Percentiles rank a stretch among this genome's conserved stretches.
These are phyloP conservation scores for Malachius bipustulatus DNA, from an alignment of 2,888 invertebrate genomes.

Conservation along the genomic window DNA sequence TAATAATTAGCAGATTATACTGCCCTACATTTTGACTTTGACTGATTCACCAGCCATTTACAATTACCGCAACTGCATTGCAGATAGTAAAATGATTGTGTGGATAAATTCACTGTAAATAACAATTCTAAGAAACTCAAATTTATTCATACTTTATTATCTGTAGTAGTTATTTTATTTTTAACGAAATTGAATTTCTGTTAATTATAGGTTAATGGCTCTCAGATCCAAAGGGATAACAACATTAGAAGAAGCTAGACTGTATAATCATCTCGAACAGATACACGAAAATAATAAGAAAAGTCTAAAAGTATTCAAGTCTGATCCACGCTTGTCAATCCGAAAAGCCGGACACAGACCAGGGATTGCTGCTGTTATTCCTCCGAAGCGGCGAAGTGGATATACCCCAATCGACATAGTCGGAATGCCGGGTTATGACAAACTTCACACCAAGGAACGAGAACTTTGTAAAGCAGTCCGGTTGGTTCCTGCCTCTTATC, in stretches of 20 bases:
- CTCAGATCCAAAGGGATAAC: slow-evolving; percentile 60
- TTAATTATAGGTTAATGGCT: slow-evolving; percentile 47
- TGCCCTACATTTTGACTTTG: too few species aligned
- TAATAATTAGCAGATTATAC: too few species aligned
- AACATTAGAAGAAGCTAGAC: slow-evolving; percentile 46
- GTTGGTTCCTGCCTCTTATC: slow-evolving; percentile 63
- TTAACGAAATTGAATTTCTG: too few species aligned
- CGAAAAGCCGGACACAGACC: slow-evolving; percentile 16
- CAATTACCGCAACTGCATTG: too few species aligned
- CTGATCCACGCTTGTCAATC: slow-evolving; percentile 6
- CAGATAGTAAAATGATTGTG: too few species aligned
- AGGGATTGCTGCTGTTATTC: slow-evolving; percentile 15
- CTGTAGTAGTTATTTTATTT: too few species aligned
- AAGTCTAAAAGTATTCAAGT: slow-evolving; percentile 36
- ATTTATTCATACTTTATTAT: too few species aligned
- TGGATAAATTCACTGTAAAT: too few species aligned
- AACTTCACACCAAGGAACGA: slow-evolving; percentile 56
- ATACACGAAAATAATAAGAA: slow-evolving; percentile 45
- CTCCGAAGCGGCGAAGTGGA: slow-evolving; percentile 32
- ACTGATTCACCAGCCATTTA: too few species aligned
- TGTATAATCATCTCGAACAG: slow-evolving; percentile 54
- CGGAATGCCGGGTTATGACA: slow-evolving; percentile 68
- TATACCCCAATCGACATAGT: slow-evolving; percentile 52
- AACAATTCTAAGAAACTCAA: not conserved
- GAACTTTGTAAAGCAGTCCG: slow-evolving; percentile 65